These are phyloP conservation scores for Cydia amplana DNA, from an alignment of 1,140 invertebrate species.

Conservation along the genomic window DNA sequence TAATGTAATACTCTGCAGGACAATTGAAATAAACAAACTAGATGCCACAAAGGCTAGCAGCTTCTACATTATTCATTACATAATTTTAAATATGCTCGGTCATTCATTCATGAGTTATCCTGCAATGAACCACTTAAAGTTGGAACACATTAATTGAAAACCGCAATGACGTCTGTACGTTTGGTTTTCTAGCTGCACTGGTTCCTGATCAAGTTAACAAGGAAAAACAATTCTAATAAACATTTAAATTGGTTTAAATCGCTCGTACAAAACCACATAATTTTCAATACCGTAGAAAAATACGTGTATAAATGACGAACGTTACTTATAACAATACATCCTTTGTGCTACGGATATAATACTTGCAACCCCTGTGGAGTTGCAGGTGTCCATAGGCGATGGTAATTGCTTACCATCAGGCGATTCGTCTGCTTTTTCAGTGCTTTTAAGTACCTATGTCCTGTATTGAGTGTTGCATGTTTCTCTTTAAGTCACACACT, in stretches of 20 bases:
- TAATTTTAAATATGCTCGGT: slow-evolving; percentile 25
- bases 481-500: too few relatives aligned
- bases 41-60: background rate
- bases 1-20: background rate
- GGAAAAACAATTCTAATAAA: slow-evolving; percentile 16
- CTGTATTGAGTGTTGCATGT: too few relatives aligned
- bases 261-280: background rate
- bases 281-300: background rate
- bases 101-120: slow-evolving; percentile 31
- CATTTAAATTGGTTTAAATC: background rate
- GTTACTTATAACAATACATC: background rate
- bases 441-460: background rate
- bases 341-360: background rate
- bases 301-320: background rate
- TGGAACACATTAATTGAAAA: background rate
- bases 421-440: too few relatives aligned
- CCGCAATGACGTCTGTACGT: slow-evolving; percentile 18
- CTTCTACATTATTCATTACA: slow-evolving; percentile 16
- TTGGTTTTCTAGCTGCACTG: background rate
- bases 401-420: too few relatives aligned
- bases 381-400: too few relatives aligned
- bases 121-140: background rate
- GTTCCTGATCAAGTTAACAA: slow-evolving; percentile 3
- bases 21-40: background rate
- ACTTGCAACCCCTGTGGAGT: too few relatives aligned